Conservation (phyloP, 1,140 invertebrate genomes). For the Harpegnathos saltator region DNA sequence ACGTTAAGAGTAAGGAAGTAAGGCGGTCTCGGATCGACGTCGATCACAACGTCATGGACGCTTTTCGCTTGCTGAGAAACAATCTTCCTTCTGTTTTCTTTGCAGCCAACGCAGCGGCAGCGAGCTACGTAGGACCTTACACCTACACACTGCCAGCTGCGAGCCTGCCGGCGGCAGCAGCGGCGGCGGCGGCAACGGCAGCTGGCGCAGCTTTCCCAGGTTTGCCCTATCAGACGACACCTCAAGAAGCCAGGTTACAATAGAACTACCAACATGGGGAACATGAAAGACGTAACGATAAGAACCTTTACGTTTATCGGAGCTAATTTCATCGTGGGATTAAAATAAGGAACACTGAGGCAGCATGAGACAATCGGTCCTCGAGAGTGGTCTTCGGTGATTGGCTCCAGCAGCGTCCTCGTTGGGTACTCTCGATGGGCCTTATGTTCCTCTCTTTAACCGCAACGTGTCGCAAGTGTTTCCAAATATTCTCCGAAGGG, state of each 20-base stretch:
- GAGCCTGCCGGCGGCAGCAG: slow-evolving; percentile 86
- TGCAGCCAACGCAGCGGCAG: slow-evolving; percentile 86
- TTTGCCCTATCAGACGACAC: slow-evolving; percentile 88
- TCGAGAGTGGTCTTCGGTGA: neutral
- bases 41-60: no score
- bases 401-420: slow-evolving; percentile 28
- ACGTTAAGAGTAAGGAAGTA: no score
- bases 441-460: slow-evolving; percentile 33
- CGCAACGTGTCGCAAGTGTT: slow-evolving; percentile 7
- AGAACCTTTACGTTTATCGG: no score
- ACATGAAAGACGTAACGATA: slow-evolving; percentile 5
- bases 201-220: slow-evolving; percentile 87
- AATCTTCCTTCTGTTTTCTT: slow-evolving; percentile 15
- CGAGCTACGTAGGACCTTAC: slow-evolving; percentile 91
- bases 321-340: neutral
- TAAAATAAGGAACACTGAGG: neutral
- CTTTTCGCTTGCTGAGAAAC: neutral
- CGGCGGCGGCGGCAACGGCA: slow-evolving; percentile 81
- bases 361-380: slow-evolving; percentile 15
- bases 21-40: no score
- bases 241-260: slow-evolving; percentile 88
- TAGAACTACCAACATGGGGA: slow-evolving; percentile 76
- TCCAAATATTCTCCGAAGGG: neutral
- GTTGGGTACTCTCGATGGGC: neutral
- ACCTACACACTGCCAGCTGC: slow-evolving; percentile 88